Conservation (phyloP, 2,888 invertebrate genomes). For the Netelia melanura region DNA sequence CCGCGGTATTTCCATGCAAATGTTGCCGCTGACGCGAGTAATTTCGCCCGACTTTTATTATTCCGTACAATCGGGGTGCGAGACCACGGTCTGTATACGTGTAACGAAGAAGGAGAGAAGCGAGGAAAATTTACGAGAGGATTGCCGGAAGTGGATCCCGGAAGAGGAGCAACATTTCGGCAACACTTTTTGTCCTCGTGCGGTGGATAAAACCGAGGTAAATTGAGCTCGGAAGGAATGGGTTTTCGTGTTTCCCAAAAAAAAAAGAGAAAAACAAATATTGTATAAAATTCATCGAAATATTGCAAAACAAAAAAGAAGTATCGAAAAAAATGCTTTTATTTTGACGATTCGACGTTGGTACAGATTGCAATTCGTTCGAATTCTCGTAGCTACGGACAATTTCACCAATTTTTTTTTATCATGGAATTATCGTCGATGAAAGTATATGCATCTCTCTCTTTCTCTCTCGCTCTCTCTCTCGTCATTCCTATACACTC, state of each 20-base stretch:
- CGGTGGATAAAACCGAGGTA: too few relatives aligned
- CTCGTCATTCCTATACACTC: slow-evolving; percentile 31
- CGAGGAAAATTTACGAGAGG: slow-evolving; percentile 43
- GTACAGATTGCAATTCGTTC: too few relatives aligned
- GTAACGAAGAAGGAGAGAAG: background rate
- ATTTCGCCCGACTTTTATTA: slow-evolving; percentile 55
- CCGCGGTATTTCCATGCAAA: slow-evolving; percentile 56
- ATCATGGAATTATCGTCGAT: background rate
- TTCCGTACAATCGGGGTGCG: background rate
- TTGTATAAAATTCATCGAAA: too few relatives aligned
- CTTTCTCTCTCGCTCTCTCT: background rate
- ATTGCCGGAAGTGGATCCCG: slow-evolving; percentile 53
- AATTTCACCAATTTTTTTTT: slow-evolving; percentile 5
- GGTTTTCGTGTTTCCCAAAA: too few relatives aligned
- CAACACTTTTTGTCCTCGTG: too few relatives aligned
- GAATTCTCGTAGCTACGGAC: too few relatives aligned
- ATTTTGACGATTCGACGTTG: too few relatives aligned
- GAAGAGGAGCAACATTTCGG: background rate
- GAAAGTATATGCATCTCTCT: slow-evolving; percentile 28
- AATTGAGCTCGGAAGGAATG: too few relatives aligned
- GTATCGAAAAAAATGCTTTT: too few relatives aligned
- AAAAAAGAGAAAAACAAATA: too few relatives aligned
- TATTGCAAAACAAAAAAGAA: too few relatives aligned
- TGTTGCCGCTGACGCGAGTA: slow-evolving; percentile 53
- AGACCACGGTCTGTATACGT: background rate